Percentiles rank a stretch among this genome's conserved stretches.
Conservation (phyloP, 2,888 invertebrate species). For the Cryptus viduatorius region DNA sequence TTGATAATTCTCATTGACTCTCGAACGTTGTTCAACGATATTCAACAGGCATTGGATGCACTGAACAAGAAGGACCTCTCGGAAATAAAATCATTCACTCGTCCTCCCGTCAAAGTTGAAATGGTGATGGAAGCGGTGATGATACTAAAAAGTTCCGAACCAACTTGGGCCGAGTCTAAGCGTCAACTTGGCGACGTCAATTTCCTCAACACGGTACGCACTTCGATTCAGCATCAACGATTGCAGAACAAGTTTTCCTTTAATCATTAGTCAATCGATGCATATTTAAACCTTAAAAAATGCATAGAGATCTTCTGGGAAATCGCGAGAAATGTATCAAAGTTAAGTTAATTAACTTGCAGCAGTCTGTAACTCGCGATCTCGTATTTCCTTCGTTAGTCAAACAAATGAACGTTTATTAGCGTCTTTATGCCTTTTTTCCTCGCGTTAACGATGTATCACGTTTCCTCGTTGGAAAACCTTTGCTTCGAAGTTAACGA, state of each 20-base stretch:
- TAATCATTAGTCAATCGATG: background rate
- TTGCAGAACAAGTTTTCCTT: background rate
- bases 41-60: constrained; percentile 89
- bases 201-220: constrained; percentile 88
- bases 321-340: background rate
- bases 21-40: background rate
- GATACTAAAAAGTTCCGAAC: constrained; percentile 91
- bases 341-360: no score
- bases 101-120: constrained; percentile 94
- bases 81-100: constrained; percentile 95
- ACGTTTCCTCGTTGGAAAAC: no score
- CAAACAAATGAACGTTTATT: no score
- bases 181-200: constrained; percentile 93
- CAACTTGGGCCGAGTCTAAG: constrained; percentile 95
- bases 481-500: no score
- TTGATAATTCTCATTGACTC: background rate
- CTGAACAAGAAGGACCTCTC: constrained; percentile 95
- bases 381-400: no score
- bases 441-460: no score
- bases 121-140: constrained; percentile 96
- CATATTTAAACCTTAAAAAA: background rate
- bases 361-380: no score
- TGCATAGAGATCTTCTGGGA: background rate
- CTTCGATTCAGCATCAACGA: background rate
- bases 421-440: background rate